Evolutionary conservation across 2,888 invertebrate genomes (phyloP), one percentile per base, ranked within the genome.

Genomic region (Serrognathus titanus): DNA sequence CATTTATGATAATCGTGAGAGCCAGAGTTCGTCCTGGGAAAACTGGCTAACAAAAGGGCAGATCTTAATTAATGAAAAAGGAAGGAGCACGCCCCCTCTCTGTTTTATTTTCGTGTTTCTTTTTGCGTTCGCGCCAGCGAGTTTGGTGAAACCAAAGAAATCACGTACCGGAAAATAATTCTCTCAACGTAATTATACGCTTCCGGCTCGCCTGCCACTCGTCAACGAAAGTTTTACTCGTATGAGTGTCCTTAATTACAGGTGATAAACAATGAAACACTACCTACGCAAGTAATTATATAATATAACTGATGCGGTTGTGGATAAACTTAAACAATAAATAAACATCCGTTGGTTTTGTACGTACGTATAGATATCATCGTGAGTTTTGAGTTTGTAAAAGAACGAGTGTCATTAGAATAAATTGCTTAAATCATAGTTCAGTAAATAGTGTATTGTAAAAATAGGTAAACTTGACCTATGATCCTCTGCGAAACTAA

Each of bases 161-260:
- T 70, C 72, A 73, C 70, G 68, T 65, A 72, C 72, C 73, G 74
- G 73, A 73, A 75, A 72, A 74, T 72, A 73, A 74, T 73, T 71
- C 71, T 63, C 63, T 63, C 64, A 63, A 50, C 64, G 72, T 72
- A 75, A 75, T 74, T 73, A 74, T 69, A 65, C 67, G 68, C 71
- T 75, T 75, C 75, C 75, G 24, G 72, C 59, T 60, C 59, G 58
- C 60, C 50, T 58, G 58, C 55, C 11, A 11, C 13, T 38, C 36
- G 50, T 31, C 24, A 7, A 43, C 43, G 43, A 43, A 43, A 43
- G 43, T 20, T 43, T 43, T 11, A 43, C 10, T 13, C 20, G 43
- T 20, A 31, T 1, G 24, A 7, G 20, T 43, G 16, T 43, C 12
- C 16, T 43, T 43, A 43, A 43, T 43, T 43, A 43, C 8, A 16